Base-by-base conservation (phyloP, 2,113 vertebrate genomes). In the Hemiprocne comata region DNA sequence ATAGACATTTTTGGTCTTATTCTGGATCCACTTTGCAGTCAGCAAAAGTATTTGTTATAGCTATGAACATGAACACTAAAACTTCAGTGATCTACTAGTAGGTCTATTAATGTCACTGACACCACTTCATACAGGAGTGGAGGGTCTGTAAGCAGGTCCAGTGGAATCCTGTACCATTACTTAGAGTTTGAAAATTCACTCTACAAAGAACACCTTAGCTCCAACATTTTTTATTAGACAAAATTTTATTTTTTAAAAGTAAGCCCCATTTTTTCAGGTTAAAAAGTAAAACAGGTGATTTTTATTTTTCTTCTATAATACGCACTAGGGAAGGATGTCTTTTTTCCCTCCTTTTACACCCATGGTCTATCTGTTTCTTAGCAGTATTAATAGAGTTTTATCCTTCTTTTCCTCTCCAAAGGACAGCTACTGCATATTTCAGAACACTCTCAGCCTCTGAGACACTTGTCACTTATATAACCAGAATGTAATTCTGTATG, bases 211-310 rank as follows among this genome's bases (percentile, higher is more conserved):
- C 7, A 24, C 10, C 20, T 36, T 13, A 11, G 5, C 14, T 3
- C 2, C 10, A 42, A 14, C 3, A 3, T 6, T 18, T 38, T 64
- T 82, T 16, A 69, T 31, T 1, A 2, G 4, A 31, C 0, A 65
- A 31, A 34, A 23, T 18, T 34, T 33, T n/a, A 33, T 34, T 40
- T 84, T 76, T 21, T n/a, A 67, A 87, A 75, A 42, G 23, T 36
- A 31, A 60, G 5, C 21, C 8, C 2, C 4, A 12, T 66, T 58
- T 71, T 42, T 64, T n/a, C 26, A 65, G 11, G 55, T 51, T 31
- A 79, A 66, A 50, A 89, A 36, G 4, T 12, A n/a, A 55, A 44
- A 1, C 9, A 50, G 34, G 3, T 19, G 2, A 62, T 71, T 66
- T 76, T 50, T 4, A 19, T 18, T 77, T 69, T 42, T 58, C 24